Base-by-base conservation (phyloP, 2,797 vertebrate genomes). In the Acomys russatus region DNA sequence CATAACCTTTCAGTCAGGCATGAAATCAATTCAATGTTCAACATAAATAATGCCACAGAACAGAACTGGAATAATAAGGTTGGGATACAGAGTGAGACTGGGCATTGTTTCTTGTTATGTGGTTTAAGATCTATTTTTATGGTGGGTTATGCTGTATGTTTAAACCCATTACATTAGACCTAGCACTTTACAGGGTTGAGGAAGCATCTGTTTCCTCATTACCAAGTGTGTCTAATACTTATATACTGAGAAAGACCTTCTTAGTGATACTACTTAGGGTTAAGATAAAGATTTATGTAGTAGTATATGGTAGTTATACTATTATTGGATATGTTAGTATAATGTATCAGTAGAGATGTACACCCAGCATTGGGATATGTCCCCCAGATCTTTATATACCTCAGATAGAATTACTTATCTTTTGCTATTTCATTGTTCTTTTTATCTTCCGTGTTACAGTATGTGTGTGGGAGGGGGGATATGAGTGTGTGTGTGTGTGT, bases 1-100 rank as follows among this genome's bases (percentile, higher is more conserved):
- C 33, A 88, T 84, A 95, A 92, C 44, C 54, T 73, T 88, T 71
- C 66, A 82, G 44, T 82, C 10, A 68, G 33, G 64, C 59, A 88
- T 94, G 9, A 95, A 90, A 95, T 90, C 44, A 49, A 63, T 33
- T 85, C 77, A 93, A 33, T 68, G 30, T 78, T 88, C 12, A 80
- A 7, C 9, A 85, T 95, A 73, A 85, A 89, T 86, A 64, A n/a
- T 33, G 54, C n/a, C n/a, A 22, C 25, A 68, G 6, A 88, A 86
- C 54, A 83, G 44, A 95, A 89, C 10, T 35, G 63, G 88, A 91
- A 76, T 23, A 66, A 15, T 38, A 25, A 80, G 94, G 33, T 71
- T 10, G 66, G 4, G 61, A 17, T 49, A 90, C 6, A 63, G 68
- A 91, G 25, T 64, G 73, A 70, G 8, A 63, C 83, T 82, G 30